A percentile compares a stretch with the other conserved stretches of the same genome.
These are phyloP conservation scores for Loriculus beryllinus DNA, from an alignment of 2,797 vertebrate species.

Conservation along the genomic window DNA sequence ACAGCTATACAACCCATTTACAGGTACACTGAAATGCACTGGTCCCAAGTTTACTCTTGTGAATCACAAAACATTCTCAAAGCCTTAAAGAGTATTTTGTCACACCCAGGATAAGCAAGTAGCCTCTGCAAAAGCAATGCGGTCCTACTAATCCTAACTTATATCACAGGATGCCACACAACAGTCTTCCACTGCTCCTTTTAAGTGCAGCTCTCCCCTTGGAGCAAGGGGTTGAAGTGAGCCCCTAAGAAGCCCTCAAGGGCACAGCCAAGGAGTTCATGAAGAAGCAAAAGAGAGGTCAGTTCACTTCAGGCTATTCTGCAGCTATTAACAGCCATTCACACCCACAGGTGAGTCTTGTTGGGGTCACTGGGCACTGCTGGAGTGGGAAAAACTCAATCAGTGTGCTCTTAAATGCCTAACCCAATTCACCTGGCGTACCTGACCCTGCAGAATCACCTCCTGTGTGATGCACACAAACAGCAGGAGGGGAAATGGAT, in stretches of 20 bases:
- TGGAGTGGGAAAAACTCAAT: not conserved
- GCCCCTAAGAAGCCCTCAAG: not conserved
- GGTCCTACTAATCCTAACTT: not conserved
- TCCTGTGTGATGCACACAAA: fast-evolving
- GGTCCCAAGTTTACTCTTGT: not conserved
- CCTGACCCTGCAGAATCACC: not conserved
- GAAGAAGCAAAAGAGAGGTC: not conserved
- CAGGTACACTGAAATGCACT: fast-evolving
- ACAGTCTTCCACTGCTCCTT: not conserved
- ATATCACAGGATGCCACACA: no score
- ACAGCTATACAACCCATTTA: not conserved
- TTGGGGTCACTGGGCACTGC: not conserved
- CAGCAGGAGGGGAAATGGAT: not conserved
- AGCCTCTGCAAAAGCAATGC: not conserved
- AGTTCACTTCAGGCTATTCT: not conserved
- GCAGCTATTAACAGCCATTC: no score
- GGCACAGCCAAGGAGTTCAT: not conserved
- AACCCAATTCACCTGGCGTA: not conserved
- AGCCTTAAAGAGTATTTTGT: not conserved
- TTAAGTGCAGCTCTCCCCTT: not conserved
- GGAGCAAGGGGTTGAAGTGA: not conserved
- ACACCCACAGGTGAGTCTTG: no score
- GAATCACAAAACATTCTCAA: not conserved
- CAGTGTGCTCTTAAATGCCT: no score
- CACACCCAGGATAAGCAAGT: not conserved